A percentile compares a stretch with the other conserved stretches of the same genome.
These are phyloP conservation scores for Drosophila borealis DNA, from an alignment of 2,888 invertebrate genomes.

Conservation along the genomic window DNA sequence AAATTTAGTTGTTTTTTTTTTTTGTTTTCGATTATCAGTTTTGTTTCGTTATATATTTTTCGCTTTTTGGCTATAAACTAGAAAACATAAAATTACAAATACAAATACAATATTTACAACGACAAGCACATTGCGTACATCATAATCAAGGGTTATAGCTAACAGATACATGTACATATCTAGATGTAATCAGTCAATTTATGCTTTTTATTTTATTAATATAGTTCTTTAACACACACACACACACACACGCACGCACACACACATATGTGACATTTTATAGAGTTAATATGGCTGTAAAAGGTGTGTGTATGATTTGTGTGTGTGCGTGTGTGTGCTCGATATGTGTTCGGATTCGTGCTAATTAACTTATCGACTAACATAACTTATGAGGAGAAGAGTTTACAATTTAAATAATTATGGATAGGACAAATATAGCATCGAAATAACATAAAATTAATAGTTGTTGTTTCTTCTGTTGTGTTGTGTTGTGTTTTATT, in stretches of 20 bases:
- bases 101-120: slow-evolving; percentile 68
- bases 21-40: slow-evolving; percentile 56
- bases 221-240: slow-evolving; percentile 17
- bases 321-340: slow-evolving; percentile 32
- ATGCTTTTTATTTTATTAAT: slow-evolving; percentile 35
- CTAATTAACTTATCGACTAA: slow-evolving; percentile 63
- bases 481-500: neutral
- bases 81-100: slow-evolving; percentile 71
- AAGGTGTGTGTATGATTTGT: slow-evolving; percentile 14
- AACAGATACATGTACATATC: slow-evolving; percentile 61
- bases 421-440: slow-evolving; percentile 48
- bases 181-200: slow-evolving; percentile 76
- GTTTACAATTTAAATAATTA: slow-evolving; percentile 52
- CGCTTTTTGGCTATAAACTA: slow-evolving; percentile 71
- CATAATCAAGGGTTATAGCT: slow-evolving; percentile 57
- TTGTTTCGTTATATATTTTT: slow-evolving; percentile 51
- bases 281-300: slow-evolving; percentile 77
- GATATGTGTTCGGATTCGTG: slow-evolving; percentile 29
- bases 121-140: slow-evolving; percentile 46
- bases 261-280: slow-evolving; percentile 47
- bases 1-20: slow-evolving; percentile 28
- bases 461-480: slow-evolving; percentile 29
- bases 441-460: slow-evolving; percentile 38
- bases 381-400: slow-evolving; percentile 75
- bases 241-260: neutral